Percentiles rank a stretch among this genome's conserved stretches.
phyloP scores from a whole-genome alignment of 2,113 vertebrate genomes.

The Camelus dromedarius region DNA sequence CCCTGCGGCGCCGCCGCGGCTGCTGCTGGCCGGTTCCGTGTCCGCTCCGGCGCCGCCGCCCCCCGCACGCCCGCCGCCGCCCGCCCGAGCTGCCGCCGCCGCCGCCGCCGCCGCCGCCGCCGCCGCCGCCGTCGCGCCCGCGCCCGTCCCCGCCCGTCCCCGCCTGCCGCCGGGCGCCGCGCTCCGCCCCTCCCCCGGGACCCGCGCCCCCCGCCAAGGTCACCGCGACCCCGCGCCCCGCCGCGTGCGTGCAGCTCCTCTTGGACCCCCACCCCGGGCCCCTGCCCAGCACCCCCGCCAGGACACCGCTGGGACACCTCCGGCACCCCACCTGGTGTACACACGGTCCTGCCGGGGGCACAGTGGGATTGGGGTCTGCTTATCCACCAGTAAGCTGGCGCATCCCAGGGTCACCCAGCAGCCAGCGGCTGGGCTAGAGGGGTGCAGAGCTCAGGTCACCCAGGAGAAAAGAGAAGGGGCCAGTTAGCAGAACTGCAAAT shows the following conservation, averaged over 20 bases:
- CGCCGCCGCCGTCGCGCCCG: neutral
- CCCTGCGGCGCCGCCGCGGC: constrained; percentile 56
- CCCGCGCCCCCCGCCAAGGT: constrained; percentile 67
- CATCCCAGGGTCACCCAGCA: neutral
- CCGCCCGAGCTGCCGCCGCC: constrained; percentile 4
- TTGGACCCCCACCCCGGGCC: neutral
- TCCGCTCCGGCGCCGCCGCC: constrained; percentile 55
- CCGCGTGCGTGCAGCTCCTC: neutral
- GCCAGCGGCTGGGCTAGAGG: neutral
- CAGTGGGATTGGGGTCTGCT: neutral
- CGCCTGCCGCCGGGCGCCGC: constrained; percentile 54
- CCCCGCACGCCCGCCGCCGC: constrained; percentile 46
- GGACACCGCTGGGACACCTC: neutral
- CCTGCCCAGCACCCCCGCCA: neutral
- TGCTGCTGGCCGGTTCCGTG: constrained; percentile 16
- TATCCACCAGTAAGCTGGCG: neutral
- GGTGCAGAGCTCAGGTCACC: neutral
- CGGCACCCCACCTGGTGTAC: neutral
- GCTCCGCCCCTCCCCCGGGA: constrained; percentile 65
- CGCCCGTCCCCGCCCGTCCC: constrained; percentile 50
- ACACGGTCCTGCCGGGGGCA: neutral
- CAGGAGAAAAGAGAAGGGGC: neutral
- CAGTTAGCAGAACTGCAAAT: neutral
- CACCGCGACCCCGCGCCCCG: constrained; percentile 20
- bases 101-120: too few species aligned